phyloP scores from a whole-genome alignment of 2,888 invertebrate species.

The Trissolcus japonicus region DNA sequence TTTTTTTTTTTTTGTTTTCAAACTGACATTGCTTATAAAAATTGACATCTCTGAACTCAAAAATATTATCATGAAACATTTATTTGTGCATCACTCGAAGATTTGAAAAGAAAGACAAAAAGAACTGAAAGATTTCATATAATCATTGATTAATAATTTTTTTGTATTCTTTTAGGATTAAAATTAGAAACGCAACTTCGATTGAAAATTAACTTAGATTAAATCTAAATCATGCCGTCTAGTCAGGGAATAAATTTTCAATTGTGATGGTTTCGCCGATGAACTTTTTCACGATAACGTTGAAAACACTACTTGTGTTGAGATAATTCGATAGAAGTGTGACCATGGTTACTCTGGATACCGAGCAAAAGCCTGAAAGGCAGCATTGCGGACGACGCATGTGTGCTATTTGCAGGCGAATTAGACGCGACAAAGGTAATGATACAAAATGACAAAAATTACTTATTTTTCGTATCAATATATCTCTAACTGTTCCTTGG shows the following conservation, averaged over 20 bases:
- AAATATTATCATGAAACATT: too few relatives aligned
- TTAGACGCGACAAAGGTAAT: conserved; percentile 75
- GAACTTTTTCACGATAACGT: conserved; percentile 33
- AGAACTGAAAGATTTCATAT: not conserved
- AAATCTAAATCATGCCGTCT: conserved; percentile 23
- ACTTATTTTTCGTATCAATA: not conserved
- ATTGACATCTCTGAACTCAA: too few relatives aligned
- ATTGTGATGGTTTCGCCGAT: conserved; percentile 52
- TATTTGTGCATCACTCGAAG: not conserved
- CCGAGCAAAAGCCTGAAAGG: conserved; percentile 74
- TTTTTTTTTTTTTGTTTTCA: too few relatives aligned
- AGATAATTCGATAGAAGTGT: conserved; percentile 36
- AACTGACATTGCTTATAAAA: too few relatives aligned
- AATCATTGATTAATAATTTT: conserved; percentile 25
- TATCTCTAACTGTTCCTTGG: too few relatives aligned
- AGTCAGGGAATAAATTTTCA: conserved; percentile 44
- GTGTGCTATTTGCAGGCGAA: conserved; percentile 75
- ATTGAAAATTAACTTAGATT: not conserved
- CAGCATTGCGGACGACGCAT: conserved; percentile 74
- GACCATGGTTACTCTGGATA: conserved; percentile 75
- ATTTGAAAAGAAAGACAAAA: not conserved
- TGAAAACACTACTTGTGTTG: conserved; percentile 1
- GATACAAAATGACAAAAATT: not conserved
- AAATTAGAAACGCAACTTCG: conserved; percentile 16
- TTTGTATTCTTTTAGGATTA: conserved; percentile 51